These are phyloP conservation scores for Leptinotarsa peninsularis DNA, from an alignment of 2,888 invertebrate species.

Conservation along the genomic window DNA sequence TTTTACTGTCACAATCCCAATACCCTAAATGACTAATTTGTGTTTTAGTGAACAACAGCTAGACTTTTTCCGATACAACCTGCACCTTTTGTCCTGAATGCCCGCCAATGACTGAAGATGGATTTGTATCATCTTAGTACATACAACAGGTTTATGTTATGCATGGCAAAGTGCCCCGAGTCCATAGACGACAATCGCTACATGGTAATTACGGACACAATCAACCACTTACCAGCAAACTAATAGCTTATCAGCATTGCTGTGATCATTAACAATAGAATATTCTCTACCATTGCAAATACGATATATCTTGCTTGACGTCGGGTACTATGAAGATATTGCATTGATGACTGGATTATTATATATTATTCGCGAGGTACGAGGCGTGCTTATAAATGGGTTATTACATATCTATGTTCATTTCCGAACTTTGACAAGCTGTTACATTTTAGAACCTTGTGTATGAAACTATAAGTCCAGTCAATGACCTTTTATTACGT, in stretches of 20 bases:
- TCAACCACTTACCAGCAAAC: slow-evolving; percentile 55
- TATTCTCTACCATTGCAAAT: slow-evolving; percentile 45
- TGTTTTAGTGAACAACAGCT: no score
- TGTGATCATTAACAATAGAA: slow-evolving; percentile 50
- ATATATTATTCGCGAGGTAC: not conserved
- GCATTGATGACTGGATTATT: slow-evolving; percentile 19
- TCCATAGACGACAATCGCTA: slow-evolving; percentile 59
- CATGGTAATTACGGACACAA: slow-evolving; percentile 60
- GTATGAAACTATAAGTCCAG: no score
- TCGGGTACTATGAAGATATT: slow-evolving; percentile 19
- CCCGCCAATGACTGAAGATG: not conserved
- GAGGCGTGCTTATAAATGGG: no score
- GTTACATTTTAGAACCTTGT: no score
- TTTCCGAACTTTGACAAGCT: no score
- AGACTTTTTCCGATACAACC: no score
- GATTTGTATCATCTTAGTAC: slow-evolving; percentile 54
- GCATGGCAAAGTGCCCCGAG: slow-evolving; percentile 52
- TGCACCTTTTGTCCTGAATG: not conserved
- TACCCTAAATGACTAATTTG: no score
- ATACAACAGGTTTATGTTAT: slow-evolving; percentile 54
- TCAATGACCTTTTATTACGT: no score
- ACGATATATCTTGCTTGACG: slow-evolving; percentile 14
- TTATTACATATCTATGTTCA: no score
- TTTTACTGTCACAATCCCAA: no score
- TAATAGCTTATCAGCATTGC: slow-evolving; percentile 60